Evolutionary conservation across 1,140 invertebrate genomes (phyloP), one percentile per base, ranked within the genome.

Genomic region (Aradophagus sp.): DNA sequence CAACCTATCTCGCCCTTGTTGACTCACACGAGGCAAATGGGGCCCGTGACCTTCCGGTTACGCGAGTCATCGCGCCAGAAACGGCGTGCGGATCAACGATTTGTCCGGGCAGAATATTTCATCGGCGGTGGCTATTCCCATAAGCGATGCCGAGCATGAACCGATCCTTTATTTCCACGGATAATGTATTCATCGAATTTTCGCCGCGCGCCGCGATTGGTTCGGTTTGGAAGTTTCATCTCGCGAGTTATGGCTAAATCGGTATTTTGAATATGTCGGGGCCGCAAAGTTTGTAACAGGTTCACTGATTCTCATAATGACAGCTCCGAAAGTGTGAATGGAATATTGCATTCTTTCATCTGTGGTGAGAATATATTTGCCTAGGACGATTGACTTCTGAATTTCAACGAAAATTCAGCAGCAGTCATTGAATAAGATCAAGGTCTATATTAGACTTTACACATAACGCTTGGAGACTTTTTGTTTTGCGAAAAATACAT

Each of bases 131-230:
- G 20, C 20, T 4, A 66, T n/a, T 11, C 26, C 20, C 15, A 45
- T 59, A 45, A 53, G 13, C 6, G 2, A 58, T 58, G 63, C 45
- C 20, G 2, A 11, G 27, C 62, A 66, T 26, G 53, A 50, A 35
- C 38, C 35, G 34, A 45, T 38, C 53, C 47, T 52, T 67, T 58
- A 52, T 59, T 53, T 53, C 53, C 14, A 16, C n/a, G 6, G 4
- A 12, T 45, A 67, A 67, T 67, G 26, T 67, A 67, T 67, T 58
- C 63, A 67, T 67, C 39, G 53, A 67, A 67, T 52, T 58, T 67
- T 38, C 31, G 29, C 19, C 27, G 58, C 32, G 35, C 12, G 8
- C 11, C 11, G 29, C 62, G 52, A 66, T 66, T 66, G 52, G 56
- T 66, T 66, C 62, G 12, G 5, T 27, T n/a, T n/a, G n/a, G n/a